Conservation (phyloP, 2,797 vertebrate genomes). For the Phoebastria nigripes region DNA sequence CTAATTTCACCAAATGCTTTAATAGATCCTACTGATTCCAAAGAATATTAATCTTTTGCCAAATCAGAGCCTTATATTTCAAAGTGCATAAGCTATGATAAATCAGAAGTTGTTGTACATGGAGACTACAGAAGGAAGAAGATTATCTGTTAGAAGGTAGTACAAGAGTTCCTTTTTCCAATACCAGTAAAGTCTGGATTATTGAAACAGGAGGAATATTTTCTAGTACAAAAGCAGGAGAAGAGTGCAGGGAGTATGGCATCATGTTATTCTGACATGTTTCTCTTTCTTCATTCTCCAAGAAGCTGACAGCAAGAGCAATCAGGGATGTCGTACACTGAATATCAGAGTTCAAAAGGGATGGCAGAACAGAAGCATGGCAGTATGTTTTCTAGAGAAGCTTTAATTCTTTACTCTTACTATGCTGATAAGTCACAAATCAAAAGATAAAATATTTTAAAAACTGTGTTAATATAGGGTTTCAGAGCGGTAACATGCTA, state of each 20-base stretch:
- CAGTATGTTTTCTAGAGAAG: background rate
- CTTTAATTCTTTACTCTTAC: background rate
- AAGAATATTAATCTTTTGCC: background rate
- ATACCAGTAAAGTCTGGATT: background rate
- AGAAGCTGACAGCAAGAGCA: constrained; percentile 7
- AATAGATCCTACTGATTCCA: background rate
- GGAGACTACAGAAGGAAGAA: background rate
- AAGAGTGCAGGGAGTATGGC: background rate
- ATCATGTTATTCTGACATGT: background rate
- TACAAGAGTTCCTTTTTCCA: background rate
- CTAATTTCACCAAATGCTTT: background rate
- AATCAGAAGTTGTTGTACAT: background rate
- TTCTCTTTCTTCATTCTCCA: background rate
- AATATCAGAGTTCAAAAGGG: background rate
- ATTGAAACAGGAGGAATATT: background rate
- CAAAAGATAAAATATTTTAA: background rate
- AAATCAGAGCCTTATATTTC: background rate
- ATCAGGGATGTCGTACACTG: background rate
- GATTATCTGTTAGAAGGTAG: background rate
- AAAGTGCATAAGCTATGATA: background rate
- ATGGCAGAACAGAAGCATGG: background rate
- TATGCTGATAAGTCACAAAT: background rate
- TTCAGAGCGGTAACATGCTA: background rate
- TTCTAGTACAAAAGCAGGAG: background rate
- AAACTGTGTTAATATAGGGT: background rate